Evolutionary conservation across 2,113 vertebrate species (phyloP).

Genomic region (Mustela lutreola): DNA sequence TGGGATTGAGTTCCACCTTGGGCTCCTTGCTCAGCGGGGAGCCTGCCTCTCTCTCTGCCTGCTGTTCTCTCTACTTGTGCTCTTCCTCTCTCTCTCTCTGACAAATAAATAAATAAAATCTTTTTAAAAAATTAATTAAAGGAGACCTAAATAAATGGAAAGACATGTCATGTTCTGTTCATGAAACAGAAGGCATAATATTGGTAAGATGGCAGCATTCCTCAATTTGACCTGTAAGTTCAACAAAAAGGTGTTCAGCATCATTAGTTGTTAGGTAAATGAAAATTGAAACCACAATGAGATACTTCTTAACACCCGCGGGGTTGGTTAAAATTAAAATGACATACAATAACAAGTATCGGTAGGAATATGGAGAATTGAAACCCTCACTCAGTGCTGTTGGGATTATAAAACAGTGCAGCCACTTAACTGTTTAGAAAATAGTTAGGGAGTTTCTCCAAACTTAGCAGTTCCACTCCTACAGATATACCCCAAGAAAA

Average conservation of each 20-base stretch:
- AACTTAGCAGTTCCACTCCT: neutral
- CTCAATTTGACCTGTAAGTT: neutral
- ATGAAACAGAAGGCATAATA: neutral
- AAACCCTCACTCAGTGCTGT: neutral
- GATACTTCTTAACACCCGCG: neutral
- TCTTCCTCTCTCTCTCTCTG: too few relatives aligned
- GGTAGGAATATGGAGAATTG: neutral
- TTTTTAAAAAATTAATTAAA: neutral
- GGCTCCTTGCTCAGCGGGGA: too few relatives aligned
- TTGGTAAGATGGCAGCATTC: neutral
- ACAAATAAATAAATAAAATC: too few relatives aligned
- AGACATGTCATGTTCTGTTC: neutral
- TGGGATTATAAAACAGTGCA: neutral
- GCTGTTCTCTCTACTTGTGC: too few relatives aligned
- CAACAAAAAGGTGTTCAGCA: neutral
- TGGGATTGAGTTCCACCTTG: too few relatives aligned
- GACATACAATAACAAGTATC: neutral
- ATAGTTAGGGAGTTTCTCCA: neutral
- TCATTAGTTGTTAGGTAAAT: conserved; percentile 22
- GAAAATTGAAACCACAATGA: neutral
- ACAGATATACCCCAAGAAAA: neutral
- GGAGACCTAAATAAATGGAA: conserved; percentile 5
- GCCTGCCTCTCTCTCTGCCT: too few relatives aligned
- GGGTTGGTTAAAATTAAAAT: conserved; percentile 33
- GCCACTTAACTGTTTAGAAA: conserved; percentile 4